phyloP scores from a whole-genome alignment of 2,888 invertebrate species.

The Plagodis dolabraria region DNA sequence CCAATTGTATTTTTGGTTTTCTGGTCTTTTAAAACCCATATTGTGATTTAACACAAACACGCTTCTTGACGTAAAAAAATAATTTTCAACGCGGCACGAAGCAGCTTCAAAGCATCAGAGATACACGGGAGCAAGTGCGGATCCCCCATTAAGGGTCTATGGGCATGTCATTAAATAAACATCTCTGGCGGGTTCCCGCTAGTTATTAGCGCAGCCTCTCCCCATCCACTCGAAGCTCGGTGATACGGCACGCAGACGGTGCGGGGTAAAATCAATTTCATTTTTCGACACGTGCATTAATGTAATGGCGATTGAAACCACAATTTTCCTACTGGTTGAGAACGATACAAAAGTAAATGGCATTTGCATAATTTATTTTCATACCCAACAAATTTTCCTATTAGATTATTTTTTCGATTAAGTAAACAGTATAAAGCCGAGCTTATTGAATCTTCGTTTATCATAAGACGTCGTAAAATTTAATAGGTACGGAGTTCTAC shows the following conservation, averaged over 20 bases:
- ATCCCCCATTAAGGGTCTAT: conserved; percentile 80
- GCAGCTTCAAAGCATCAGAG: conserved; percentile 35
- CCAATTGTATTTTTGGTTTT: too few relatives aligned
- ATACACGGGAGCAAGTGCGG: conserved; percentile 45
- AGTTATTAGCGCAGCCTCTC: conserved; percentile 79
- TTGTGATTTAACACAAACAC: conserved; percentile 20
- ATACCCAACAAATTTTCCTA: conserved; percentile 26
- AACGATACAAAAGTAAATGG: conserved; percentile 33
- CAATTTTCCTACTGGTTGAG: conserved; percentile 41
- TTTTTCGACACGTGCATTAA: conserved; percentile 82
- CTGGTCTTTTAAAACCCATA: conserved; percentile 2
- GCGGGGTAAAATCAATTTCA: conserved; percentile 81
- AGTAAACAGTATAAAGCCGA: conserved; percentile 25
- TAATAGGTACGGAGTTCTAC: conserved; percentile 22
- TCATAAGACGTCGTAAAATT: conserved; percentile 20
- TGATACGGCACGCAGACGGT: conserved; percentile 82
- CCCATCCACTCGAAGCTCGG: conserved; percentile 74
- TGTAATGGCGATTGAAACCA: conserved; percentile 69
- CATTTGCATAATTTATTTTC: conserved; percentile 38
- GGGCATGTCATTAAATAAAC: conserved; percentile 83
- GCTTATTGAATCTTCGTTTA: conserved; percentile 26
- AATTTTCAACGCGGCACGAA: conserved; percentile 46
- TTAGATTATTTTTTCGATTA: conserved; percentile 15
- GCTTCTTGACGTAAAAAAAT: conserved; percentile 47
- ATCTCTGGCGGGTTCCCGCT: conserved; percentile 76